phyloP scores from a whole-genome alignment of 2,888 invertebrate species.

The Celastrina argiolus region DNA sequence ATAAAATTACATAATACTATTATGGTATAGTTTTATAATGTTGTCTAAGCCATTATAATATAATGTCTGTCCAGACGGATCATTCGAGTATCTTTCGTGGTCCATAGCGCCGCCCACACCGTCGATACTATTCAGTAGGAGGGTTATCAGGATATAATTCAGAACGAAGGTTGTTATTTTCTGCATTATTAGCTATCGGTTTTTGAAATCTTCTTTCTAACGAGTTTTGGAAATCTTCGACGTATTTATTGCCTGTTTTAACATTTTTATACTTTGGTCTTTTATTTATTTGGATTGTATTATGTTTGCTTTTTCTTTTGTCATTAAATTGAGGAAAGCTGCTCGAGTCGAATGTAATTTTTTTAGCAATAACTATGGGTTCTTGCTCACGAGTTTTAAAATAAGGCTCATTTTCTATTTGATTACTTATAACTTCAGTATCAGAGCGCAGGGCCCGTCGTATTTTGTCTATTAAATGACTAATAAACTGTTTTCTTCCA shows the following conservation, averaged over 20 bases:
- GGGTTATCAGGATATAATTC: conserved; percentile 43
- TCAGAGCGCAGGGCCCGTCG: conserved; percentile 56
- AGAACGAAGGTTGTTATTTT: conserved; percentile 35
- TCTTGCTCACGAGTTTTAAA: conserved; percentile 56
- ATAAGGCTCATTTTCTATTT: conserved; percentile 42
- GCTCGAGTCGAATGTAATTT: conserved; percentile 35
- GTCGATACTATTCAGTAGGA: conserved; percentile 56
- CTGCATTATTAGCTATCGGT: conserved; percentile 48
- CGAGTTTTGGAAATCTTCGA: conserved; percentile 45
- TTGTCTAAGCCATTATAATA: conserved; percentile 56
- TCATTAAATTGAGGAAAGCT: conserved; percentile 34
- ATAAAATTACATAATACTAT: conserved; percentile 38
- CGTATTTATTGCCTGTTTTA: conserved; percentile 57
- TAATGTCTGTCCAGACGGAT: conserved; percentile 56
- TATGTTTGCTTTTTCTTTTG: conserved; percentile 44
- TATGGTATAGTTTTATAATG: conserved; percentile 53
- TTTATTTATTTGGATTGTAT: conserved; percentile 43
- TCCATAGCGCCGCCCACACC: conserved; percentile 63
- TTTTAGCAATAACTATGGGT: conserved; percentile 43
- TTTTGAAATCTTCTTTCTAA: conserved; percentile 57
- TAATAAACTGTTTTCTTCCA: conserved; percentile 57
- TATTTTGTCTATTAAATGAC: conserved; percentile 58
- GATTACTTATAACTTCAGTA: conserved; percentile 31
- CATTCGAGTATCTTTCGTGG: conserved; percentile 59
- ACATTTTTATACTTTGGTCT: conserved; percentile 52